A percentile compares a stretch with the other conserved stretches of the same genome.
These are phyloP conservation scores for Diplolepis rosae DNA, from an alignment of 2,888 invertebrate species.

Conservation along the genomic window DNA sequence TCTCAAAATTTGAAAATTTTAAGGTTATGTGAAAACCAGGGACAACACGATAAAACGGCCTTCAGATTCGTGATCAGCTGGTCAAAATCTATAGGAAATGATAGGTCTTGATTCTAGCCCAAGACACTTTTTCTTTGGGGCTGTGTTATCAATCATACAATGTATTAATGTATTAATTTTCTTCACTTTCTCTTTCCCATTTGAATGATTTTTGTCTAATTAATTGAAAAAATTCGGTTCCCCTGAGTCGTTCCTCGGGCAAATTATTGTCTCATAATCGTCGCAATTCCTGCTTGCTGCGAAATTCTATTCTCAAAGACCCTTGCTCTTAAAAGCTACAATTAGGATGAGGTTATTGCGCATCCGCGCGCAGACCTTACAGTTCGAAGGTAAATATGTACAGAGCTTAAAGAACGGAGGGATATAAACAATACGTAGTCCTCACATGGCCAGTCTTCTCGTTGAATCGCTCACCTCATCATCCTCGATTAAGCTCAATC, in stretches of 20 bases:
- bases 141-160: no score
- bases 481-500: conserved; percentile 65
- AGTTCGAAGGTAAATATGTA: conserved; percentile 32
- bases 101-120: no score
- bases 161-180: no score
- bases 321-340: conserved; percentile 29
- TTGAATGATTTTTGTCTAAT: no score
- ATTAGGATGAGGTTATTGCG: conserved; percentile 28
- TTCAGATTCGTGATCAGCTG: no score
- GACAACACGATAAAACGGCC: no score
- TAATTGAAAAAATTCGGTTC: not conserved
- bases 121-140: no score
- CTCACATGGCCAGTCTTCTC: conserved; percentile 53
- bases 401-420: conserved; percentile 20
- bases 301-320: conserved; percentile 33
- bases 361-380: conserved; percentile 21
- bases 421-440: conserved; percentile 30
- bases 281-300: conserved; percentile 35
- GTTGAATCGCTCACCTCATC: conserved; percentile 51
- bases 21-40: no score
- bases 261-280: conserved; percentile 43
- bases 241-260: not conserved
- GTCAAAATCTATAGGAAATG: no score
- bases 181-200: no score
- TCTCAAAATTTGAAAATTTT: no score